Evolutionary conservation across 1,140 invertebrate species (phyloP), one percentile per base, ranked within the genome.

Genomic region (Matsumurasca onukii): DNA sequence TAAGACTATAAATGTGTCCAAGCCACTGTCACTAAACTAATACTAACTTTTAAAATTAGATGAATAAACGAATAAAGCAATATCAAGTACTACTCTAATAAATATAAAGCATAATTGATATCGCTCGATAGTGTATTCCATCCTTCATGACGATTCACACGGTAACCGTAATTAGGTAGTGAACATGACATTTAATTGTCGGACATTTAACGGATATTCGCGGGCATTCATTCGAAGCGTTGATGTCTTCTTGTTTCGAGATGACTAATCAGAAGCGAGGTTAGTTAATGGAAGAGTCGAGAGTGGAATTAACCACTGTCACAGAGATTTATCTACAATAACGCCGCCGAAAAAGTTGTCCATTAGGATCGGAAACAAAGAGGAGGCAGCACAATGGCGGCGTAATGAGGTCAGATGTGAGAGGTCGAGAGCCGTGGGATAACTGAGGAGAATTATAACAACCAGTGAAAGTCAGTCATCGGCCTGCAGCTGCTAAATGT

Each of bases 391-490:
- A 65, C 62, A 65, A 65, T 65, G 62, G 62, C 62, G 62, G 17
- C n/a, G 62, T 65, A 65, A 65, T 65, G 62, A 65, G 62, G 62
- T 65, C 62, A 65, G 62, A 65, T 65, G 62, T 65, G 31, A 65
- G 39, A 65, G 62, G 62, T 65, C 34, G 31, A 25, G 34, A 31
- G n/a, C 39, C 62, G 62, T 65, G 62, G 62, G 62, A 65, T 13
- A 24, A 39, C 34, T 9, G 5, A 17, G 24, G 55, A 24, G 55
- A 59, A 59, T 9, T 59, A 59, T 59, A 59, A 59, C 55, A 59
- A 5, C 9, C 15, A 27, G 55, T 59, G 55, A 59, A 59, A 59
- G 55, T 59, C 34, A 17, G 5, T n/a, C n/a, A 5, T 17, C 34
- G 34, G 34, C 34, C 34, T 39, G 5, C 34, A 27, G 24, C 24